A percentile compares a stretch with the other conserved stretches of the same genome.
Conservation (phyloP, 2,113 vertebrate genomes). For the Dasyprocta punctata region DNA sequence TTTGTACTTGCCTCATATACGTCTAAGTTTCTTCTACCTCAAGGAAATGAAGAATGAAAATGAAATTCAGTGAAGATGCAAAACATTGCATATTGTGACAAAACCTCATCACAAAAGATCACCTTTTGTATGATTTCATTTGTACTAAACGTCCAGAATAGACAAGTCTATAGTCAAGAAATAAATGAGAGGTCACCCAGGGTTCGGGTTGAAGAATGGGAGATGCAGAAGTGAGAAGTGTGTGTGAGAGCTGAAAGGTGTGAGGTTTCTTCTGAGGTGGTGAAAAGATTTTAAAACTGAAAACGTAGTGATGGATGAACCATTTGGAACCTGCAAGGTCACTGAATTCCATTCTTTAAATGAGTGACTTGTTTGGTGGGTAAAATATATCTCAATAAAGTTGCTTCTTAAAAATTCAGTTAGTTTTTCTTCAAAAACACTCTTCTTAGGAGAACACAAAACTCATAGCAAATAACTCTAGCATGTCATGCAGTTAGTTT, state of each 20-base stretch:
- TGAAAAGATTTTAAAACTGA: background rate
- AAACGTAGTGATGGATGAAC: background rate
- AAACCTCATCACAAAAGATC: background rate
- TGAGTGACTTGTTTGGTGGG: background rate
- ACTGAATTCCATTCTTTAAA: background rate
- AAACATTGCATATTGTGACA: constrained; percentile 9
- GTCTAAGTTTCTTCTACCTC: background rate
- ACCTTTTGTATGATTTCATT: background rate
- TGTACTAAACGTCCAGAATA: background rate
- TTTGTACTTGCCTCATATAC: background rate
- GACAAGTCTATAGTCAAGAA: background rate
- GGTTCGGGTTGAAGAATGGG: background rate
- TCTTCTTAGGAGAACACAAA: background rate
- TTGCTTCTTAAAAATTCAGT: background rate
- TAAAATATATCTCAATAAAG: background rate
- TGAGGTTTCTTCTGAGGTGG: background rate
- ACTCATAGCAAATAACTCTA: constrained; percentile 6
- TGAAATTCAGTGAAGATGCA: constrained; percentile 18
- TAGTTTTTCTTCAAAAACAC: background rate
- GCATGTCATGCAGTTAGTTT: background rate
- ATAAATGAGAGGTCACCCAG: background rate
- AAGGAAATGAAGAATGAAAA: constrained; percentile 51
- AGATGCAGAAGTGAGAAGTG: background rate
- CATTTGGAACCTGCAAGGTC: background rate
- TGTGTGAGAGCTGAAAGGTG: background rate